Base-by-base conservation (phyloP, 2,797 vertebrate genomes). In the Cetoscarus ocellatus region DNA sequence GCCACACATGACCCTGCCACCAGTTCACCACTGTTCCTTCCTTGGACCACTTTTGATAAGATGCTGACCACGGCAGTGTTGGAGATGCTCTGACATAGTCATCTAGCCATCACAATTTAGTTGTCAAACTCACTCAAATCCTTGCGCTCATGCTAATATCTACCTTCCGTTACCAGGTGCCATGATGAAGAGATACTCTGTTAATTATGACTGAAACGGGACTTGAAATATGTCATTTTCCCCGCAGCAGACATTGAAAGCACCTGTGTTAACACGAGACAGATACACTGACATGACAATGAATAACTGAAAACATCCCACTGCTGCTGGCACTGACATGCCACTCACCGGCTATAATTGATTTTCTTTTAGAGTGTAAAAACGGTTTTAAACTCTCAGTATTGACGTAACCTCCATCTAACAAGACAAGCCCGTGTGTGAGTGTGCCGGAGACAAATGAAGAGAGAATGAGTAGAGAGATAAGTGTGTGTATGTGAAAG, bases 361-460 rank as follows among this genome's bases (percentile, higher is more conserved):
- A 91, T 92, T 90, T 90, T 88, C 80, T 82, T 89, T 87, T 77
- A 83, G 79, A 70, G 75, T 81, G 75, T 75, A 86, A 89, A 92
- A 91, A 77, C 74, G 64, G 69, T 73, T 85, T 67, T 69, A 44
- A 74, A 86, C 76, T 67, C 48, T 45, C 40, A 39, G 67, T 73
- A 87, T 84, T 79, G 86, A 88, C 44, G 67, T 72, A 75, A 75
- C 77, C 69, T 74, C 70, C 43, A 51, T 73, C 54, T 56, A 70
- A 86, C 72, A 86, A 75, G 71, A 78, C 42, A 58, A 70, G 59
- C 3, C 10, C 68, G 51, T 14, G 55, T 66, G 75, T 35, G 54
- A 60, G 70, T 18, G 35, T 75, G 66, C 27, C 53, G 42, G 38
- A 75, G 65, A 86, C 61, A 83, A 61, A 79, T n/a, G 53, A 53